Evolutionary conservation across 2,888 invertebrate species (phyloP).

Genomic region (Hermodice carunculata): DNA sequence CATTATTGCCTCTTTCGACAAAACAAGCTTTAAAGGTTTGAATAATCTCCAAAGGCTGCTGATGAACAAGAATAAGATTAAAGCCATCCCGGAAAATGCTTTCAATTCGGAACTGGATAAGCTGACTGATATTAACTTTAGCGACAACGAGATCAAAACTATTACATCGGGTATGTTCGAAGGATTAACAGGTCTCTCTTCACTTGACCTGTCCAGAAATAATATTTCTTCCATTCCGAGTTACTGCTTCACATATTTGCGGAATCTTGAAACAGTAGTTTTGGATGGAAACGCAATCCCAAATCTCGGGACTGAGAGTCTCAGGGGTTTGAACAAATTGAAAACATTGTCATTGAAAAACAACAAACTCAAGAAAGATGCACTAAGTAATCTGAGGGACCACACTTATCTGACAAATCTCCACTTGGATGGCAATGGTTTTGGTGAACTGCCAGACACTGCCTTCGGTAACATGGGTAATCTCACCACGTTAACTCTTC

Average conservation of each 20-base stretch:
- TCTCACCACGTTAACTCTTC: constrained; percentile 17
- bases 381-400: constrained; percentile 10
- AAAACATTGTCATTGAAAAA: constrained; percentile 16
- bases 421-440: constrained; percentile 19
- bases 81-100: constrained; percentile 1
- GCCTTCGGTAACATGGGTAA: constrained; percentile 19
- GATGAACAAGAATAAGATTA: constrained; percentile 22
- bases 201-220: constrained; percentile 28
- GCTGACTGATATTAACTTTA: constrained; percentile 22
- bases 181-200: constrained; percentile 7
- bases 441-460: constrained; percentile 5
- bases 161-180: constrained; percentile 16
- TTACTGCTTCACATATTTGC: constrained; percentile 13
- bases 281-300: constrained; percentile 23
- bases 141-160: constrained; percentile 11
- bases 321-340: constrained; percentile 10
- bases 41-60: constrained; percentile 12
- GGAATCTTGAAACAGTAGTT: constrained; percentile 8
- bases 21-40: constrained; percentile 22
- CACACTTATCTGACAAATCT: constrained; percentile 14
- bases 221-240: constrained; percentile 14
- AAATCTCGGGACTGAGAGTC: constrained; percentile 7
- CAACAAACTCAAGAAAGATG: constrained; percentile 10
- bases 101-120: constrained; percentile 30
- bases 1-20: constrained; percentile 4